Evolutionary conservation across 1,140 invertebrate species (phyloP).

Genomic region (Fopius arisanus): DNA sequence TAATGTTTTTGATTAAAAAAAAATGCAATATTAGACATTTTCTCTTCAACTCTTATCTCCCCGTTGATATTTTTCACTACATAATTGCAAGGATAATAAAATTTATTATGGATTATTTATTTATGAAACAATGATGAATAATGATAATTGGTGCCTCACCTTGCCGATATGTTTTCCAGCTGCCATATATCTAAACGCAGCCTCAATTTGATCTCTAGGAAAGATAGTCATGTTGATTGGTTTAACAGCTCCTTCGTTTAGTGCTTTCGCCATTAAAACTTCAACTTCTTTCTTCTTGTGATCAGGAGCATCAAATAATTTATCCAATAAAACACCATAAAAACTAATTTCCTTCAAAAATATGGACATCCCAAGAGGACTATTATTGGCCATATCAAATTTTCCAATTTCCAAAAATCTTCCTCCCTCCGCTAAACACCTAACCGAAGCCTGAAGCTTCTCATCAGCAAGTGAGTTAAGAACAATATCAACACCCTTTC

Average conservation of each 20-base stretch:
- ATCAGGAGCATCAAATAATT: slow-evolving; percentile 64
- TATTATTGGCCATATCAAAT: slow-evolving; percentile 75
- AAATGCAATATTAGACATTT: no score
- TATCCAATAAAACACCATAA: slow-evolving; percentile 77
- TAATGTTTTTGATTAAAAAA: no score
- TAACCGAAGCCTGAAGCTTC: slow-evolving; percentile 78
- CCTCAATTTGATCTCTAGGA: slow-evolving; percentile 59
- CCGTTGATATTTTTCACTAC: no score
- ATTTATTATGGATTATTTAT: no score
- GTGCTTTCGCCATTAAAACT: slow-evolving; percentile 63
- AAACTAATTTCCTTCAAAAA: slow-evolving; percentile 86
- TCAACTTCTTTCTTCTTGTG: slow-evolving; percentile 43
- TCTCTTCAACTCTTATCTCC: no score
- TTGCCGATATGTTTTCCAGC: slow-evolving; percentile 81
- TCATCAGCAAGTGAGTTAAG: slow-evolving; percentile 84
- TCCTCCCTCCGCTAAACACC: slow-evolving; percentile 76
- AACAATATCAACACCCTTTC: slow-evolving; percentile 78
- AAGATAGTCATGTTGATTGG: slow-evolving; percentile 63
- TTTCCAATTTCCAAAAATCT: slow-evolving; percentile 83
- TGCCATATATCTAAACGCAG: slow-evolving; percentile 71
- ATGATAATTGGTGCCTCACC: slow-evolving; percentile 39
- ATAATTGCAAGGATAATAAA: no score
- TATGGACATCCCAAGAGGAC: slow-evolving; percentile 73
- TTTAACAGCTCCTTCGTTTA: slow-evolving; percentile 64
- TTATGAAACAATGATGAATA: no score